Conservation (phyloP, 2,113 vertebrate species). For the Nannospalax galili region DNA sequence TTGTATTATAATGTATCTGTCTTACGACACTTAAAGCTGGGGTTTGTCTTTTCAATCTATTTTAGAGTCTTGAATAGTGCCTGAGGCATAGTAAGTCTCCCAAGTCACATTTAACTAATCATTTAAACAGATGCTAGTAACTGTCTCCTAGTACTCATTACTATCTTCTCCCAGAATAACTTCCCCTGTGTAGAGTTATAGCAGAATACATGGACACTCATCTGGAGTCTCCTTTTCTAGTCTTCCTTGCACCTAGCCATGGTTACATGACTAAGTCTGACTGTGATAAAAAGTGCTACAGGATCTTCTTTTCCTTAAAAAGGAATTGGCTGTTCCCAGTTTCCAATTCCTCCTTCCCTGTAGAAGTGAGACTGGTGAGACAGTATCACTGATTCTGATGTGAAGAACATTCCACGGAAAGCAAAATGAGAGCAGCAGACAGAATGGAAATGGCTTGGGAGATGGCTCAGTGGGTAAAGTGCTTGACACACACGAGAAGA, state of each 20-base stretch:
- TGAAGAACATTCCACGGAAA: neutral
- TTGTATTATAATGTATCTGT: neutral
- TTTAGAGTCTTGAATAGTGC: neutral
- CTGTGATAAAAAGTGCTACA: neutral
- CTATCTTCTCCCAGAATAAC: neutral
- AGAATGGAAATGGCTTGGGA: neutral
- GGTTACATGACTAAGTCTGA: neutral
- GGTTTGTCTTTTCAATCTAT: neutral
- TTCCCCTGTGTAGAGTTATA: neutral
- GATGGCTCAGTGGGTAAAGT: neutral
- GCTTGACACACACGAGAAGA: neutral
- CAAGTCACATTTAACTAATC: neutral
- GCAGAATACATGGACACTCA: neutral
- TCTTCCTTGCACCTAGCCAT: neutral
- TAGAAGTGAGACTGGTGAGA: neutral
- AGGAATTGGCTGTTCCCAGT: neutral
- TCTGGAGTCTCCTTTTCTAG: neutral
- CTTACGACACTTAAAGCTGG: neutral
- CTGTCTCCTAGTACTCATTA: neutral
- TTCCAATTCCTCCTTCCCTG: neutral
- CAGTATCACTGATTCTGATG: neutral
- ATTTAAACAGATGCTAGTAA: neutral
- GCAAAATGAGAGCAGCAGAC: neutral
- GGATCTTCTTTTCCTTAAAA: neutral
- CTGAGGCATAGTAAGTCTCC: neutral